Evolutionary conservation across 2,888 invertebrate genomes (phyloP), one percentile per base, ranked within the genome.

Genomic region (Athalia cordata): DNA sequence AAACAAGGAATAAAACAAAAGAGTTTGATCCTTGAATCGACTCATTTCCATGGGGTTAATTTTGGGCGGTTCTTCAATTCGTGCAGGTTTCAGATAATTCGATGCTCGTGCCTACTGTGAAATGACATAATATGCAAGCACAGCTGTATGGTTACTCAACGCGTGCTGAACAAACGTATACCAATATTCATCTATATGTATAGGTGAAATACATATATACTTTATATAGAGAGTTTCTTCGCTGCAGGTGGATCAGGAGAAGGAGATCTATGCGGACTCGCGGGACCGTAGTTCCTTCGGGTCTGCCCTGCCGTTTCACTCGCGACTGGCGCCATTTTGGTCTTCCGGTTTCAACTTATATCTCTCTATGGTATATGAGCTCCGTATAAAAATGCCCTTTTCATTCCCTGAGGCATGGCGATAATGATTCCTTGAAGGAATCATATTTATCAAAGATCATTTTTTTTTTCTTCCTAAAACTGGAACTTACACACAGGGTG

Each of bases 221-320:
- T 29, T 43, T n/a, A 29, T 52, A 57, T 68, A 70, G 70, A 70
- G 70, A 70, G 70, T 70, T 70, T 68, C 55, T 43, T 70, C 15
- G 55, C 55, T 8, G n/a, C 50, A 59, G 47, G 59, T 72, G 47
- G 47, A 66, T n/a, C 1, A 29, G 29, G 29, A 29, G 29, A 29
- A 29, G 29, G 29, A 29, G 29, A 29, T 29, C 45, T 65, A 72
- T 59, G 29, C 57, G 72, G 11, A 15, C 13, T 72, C 72, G 72
- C 59, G 72, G 59, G 57, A 72, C 72, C 72, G 72, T 72, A 72
- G 72, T 72, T 72, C 72, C 72, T 72, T n/a, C 43, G 15, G 13
- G 52, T 70, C 59, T 70, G 6, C 70, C 70, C 57, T 70, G 9
- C 72, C 45, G n/a, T 59, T 62, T 62, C 62, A 62, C 62, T 62